Conservation (phyloP, 2,888 invertebrate species). For the Ernsta delagoae region DNA sequence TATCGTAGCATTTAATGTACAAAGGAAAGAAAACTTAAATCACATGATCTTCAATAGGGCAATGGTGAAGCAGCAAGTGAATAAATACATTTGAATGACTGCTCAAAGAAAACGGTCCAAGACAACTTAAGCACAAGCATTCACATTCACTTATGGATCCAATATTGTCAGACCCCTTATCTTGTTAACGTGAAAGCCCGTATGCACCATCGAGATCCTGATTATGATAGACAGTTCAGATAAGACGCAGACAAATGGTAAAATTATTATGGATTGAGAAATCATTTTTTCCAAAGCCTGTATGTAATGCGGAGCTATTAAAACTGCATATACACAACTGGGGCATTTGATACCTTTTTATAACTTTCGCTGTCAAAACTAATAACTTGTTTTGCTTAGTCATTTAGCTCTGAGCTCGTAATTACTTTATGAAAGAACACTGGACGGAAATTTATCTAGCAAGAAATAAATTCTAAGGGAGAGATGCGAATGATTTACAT, state of each 20-base stretch:
- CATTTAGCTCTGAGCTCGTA: not conserved
- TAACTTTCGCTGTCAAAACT: conserved; percentile 51
- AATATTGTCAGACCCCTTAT: conserved; percentile 46
- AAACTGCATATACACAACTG: conserved; percentile 38
- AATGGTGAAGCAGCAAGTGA: conserved; percentile 13
- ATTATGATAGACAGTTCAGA: conserved; percentile 71
- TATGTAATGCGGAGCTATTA: conserved; percentile 8
- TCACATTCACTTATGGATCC: conserved; percentile 38
- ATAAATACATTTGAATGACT: conserved; percentile 22
- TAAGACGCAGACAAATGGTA: conserved; percentile 52
- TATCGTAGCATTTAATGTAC: not conserved
- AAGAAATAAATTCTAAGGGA: not conserved
- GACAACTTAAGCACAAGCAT: conserved; percentile 35
- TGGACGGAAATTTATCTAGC: conserved; percentile 37
- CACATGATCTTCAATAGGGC: conserved; percentile 6
- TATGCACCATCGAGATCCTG: conserved; percentile 55
- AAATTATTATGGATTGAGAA: conserved; percentile 35
- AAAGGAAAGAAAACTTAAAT: not conserved
- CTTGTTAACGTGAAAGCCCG: conserved; percentile 49
- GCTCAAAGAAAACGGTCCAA: conserved; percentile 29
- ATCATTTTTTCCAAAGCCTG: conserved; percentile 16
- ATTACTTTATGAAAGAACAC: conserved; percentile 7
- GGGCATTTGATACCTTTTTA: conserved; percentile 33
- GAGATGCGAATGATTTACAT: no score
- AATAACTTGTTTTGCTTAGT: conserved; percentile 43